phyloP scores from a whole-genome alignment of 2,888 invertebrate genomes.

The Volucella inanis region DNA sequence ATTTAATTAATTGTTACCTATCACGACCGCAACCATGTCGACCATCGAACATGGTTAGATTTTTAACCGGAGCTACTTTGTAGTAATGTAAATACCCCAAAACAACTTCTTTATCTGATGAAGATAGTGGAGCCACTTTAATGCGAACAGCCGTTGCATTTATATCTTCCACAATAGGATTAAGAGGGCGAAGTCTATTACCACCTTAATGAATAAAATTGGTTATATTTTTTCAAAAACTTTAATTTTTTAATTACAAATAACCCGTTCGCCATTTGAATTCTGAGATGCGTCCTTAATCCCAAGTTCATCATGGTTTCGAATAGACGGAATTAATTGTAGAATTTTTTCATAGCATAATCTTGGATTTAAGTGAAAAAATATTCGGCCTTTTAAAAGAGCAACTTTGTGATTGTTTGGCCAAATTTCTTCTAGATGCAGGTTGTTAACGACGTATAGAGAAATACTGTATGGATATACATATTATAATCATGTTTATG shows the following conservation, averaged over 20 bases:
- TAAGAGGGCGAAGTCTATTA: constrained; percentile 63
- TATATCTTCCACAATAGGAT: constrained; percentile 81
- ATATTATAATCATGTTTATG: not conserved
- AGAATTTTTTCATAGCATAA: constrained; percentile 87
- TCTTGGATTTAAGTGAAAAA: constrained; percentile 89
- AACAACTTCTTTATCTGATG: constrained; percentile 89
- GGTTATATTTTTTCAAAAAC: not conserved
- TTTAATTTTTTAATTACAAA: constrained; percentile 86
- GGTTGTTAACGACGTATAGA: constrained; percentile 87
- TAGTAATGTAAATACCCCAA: constrained; percentile 95
- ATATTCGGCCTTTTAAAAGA: constrained; percentile 85
- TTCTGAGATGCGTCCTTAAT: constrained; percentile 82
- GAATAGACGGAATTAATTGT: constrained; percentile 82
- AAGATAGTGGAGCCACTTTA: constrained; percentile 86
- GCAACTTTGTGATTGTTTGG: constrained; percentile 83
- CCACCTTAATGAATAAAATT: constrained; percentile 72
- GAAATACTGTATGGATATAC: constrained; percentile 81
- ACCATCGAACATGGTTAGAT: constrained; percentile 93
- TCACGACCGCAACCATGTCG: constrained; percentile 95
- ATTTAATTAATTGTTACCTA: constrained; percentile 83
- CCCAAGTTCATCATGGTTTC: constrained; percentile 73
- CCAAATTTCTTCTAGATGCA: constrained; percentile 87
- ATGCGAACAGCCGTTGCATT: constrained; percentile 84
- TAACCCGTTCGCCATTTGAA: constrained; percentile 95
- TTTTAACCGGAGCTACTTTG: constrained; percentile 88